Base-by-base conservation (phyloP, 1,140 invertebrate genomes). In the Coelopa frigida region DNA sequence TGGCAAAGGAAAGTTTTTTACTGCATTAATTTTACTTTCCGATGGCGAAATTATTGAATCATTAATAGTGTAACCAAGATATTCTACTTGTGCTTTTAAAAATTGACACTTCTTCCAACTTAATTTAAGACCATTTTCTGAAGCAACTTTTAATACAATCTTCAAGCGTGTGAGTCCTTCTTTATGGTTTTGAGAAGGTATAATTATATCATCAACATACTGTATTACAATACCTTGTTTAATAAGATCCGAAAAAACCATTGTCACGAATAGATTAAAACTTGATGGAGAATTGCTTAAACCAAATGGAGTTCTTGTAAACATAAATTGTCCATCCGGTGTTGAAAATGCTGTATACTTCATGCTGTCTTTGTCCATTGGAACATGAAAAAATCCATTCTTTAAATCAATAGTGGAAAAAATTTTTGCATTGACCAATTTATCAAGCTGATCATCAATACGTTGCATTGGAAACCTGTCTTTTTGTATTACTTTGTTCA, bases 281-380 rank as follows among this genome's bases (percentile, higher is more conserved):
- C n/a, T n/a, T n/a, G n/a, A n/a, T n/a, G 54, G 53, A 0, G 56
- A 57, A 50, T 63, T 68, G 17, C 49, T 50, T 1, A 69, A 36
- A 6, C 68, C 62, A 48, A 68, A 69, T 1, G 65, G 65, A 36
- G 62, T 61, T 70, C 57, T 73, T 75, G 78, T 79, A 44, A 63
- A 63, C 2, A 73, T 72, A 46, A 73, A 77, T 40, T 67, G 65
- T 5, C 44, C 56, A 44, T 66, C 65, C 0, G 59, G 61, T 0
- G 69, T 73, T 1, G 71, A 61, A 35, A 71, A 71, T 0, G 59
- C 68, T 2, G 70, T 70, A 41, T 32, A 50, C 33, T 59, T 49
- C 38, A 45, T 26, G 33, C 57, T 58, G 4, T 57, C 39, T 46
- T 56, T 46, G 11, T 53, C 39, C 3, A 68, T 48, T 18, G 8